A percentile compares a stretch with the other conserved stretches of the same genome.
These are phyloP conservation scores for Papilio protenor DNA, from an alignment of 2,888 invertebrate genomes.

Conservation along the genomic window DNA sequence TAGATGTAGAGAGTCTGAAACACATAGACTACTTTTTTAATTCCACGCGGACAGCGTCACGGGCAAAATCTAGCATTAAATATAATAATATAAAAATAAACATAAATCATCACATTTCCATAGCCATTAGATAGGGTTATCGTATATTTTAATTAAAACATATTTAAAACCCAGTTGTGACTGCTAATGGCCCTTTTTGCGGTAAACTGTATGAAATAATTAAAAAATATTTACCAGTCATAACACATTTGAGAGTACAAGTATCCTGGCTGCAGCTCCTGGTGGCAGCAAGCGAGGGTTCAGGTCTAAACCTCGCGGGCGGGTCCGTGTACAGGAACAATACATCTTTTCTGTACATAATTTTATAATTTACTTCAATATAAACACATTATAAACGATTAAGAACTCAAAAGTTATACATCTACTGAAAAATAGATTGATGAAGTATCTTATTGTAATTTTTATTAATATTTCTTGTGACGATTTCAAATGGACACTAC, in stretches of 20 bases:
- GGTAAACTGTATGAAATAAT: no score
- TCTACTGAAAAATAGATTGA: not conserved
- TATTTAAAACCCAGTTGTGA: no score
- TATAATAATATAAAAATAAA: no score
- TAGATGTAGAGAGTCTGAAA: no score
- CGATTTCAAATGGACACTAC: no score
- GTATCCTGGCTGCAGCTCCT: conserved; percentile 53
- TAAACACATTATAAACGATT: not conserved
- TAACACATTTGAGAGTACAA: conserved; percentile 60
- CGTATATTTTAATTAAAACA: no score
- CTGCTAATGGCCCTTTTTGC: no score
- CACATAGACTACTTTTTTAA: no score
- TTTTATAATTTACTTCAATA: not conserved
- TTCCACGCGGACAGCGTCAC: no score
- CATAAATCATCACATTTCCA: no score
- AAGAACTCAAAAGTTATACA: not conserved
- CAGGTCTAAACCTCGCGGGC: conserved; percentile 58
- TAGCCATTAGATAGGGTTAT: no score
- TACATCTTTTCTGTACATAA: conserved; percentile 54
- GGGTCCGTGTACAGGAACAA: conserved; percentile 63
- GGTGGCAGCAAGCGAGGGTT: conserved; percentile 47
- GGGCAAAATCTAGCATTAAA: no score
- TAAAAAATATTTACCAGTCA: conserved; percentile 58
- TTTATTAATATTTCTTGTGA: not conserved
- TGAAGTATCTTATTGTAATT: not conserved